phyloP scores from a whole-genome alignment of 92 coral and sea anemone genomes.

The Heteractis magnifica region DNA sequence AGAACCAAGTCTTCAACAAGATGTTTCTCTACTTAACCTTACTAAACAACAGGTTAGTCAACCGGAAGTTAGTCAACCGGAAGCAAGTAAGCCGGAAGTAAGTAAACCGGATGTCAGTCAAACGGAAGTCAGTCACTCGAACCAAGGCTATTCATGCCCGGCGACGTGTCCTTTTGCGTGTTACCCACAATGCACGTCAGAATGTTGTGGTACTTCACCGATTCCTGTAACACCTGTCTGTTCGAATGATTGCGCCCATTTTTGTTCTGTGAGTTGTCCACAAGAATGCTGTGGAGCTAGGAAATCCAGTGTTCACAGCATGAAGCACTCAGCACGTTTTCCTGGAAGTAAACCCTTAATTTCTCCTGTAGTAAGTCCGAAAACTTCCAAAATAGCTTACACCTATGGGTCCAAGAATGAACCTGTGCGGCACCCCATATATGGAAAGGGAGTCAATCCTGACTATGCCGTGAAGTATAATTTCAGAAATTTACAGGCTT shows the following conservation, averaged over 20 bases:
- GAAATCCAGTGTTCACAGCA: constrained; percentile 25
- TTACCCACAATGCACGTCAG: constrained; percentile 58
- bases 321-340: background rate
- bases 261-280: constrained; percentile 67
- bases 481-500: background rate
- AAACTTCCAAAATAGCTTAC: background rate
- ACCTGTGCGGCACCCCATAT: constrained; percentile 14
- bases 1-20: background rate
- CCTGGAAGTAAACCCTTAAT: background rate
- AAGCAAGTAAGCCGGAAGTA: background rate
- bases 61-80: background rate
- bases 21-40: background rate
- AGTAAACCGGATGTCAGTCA: background rate
- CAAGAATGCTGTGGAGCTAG: constrained; percentile 54
- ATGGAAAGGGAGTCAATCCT: background rate
- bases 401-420: constrained; percentile 11
- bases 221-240: constrained; percentile 23
- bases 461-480: background rate
- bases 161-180: constrained; percentile 56
- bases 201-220: constrained; percentile 57
- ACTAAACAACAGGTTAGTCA: background rate
- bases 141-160: constrained; percentile 38
- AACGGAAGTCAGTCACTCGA: background rate
- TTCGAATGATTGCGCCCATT: constrained; percentile 53
- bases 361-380: background rate